Evolutionary conservation across 2,797 vertebrate species (phyloP), one percentile per base, ranked within the genome.

Genomic region (Argyrosomus regius): DNA sequence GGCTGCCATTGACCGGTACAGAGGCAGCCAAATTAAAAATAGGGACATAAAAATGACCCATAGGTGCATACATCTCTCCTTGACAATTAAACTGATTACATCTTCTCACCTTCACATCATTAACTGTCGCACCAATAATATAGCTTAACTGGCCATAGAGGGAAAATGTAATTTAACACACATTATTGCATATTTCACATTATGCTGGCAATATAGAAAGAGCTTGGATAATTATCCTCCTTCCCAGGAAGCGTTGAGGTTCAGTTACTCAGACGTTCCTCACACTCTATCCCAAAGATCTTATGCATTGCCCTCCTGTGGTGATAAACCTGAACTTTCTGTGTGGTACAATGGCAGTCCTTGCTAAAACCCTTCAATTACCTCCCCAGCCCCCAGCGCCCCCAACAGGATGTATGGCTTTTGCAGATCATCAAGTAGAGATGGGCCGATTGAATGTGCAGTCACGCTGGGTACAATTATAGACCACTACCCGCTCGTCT

Each of bases 301-400:
- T 31, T 43, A 22, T 62, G 48, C 75, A 49, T 78, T 81, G 72
- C 82, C 72, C 76, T 86, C 75, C 83, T 82, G 73, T 26, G 81
- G 86, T 43, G 87, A 81, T 88, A 86, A 90, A 84, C 67, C 67
- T 75, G 41, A 81, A 80, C 75, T 58, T 75, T 60, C 53, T 73
- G 78, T 81, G 90, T 56, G 80, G 83, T 63, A 85, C 81, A 83
- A 82, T 22, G 56, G 59, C 77, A 78, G 65, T 31, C 72, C 65
- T 74, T 22, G 14, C 84, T 83, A 83, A 91, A 89, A 90, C 85
- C 89, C 85, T 82, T 87, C 90, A 92, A 91, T 94, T 94, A 92
- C 80, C 66, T 78, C 77, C 60, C 82, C 66, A 41, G 54, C 56
- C 62, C 82, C 58, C n/a, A 57, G 76, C 78, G 46, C 78, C 81